A percentile compares a stretch with the other conserved stretches of the same genome.
phyloP scores from a whole-genome alignment of 2,113 vertebrate species.

The Tetrax tetrax region DNA sequence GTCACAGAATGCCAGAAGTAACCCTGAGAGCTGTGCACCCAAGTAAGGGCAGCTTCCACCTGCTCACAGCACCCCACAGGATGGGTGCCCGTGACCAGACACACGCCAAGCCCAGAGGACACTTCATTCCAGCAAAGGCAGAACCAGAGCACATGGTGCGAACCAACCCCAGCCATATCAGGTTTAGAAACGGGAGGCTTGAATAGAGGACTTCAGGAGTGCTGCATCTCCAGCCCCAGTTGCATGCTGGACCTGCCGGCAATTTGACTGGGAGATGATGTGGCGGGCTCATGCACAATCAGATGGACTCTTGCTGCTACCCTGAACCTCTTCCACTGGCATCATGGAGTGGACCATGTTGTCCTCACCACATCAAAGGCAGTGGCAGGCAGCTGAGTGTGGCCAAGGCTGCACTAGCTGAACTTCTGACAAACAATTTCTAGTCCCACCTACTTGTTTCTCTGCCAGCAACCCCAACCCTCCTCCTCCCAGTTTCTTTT shows the following conservation, averaged over 20 bases:
- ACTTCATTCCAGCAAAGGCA: rapidly evolving
- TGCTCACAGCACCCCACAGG: background rate
- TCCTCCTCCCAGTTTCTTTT: background rate
- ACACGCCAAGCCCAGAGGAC: background rate
- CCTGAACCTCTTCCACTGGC: background rate
- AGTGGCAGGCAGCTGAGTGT: background rate
- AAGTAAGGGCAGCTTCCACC: background rate
- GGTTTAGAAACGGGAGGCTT: background rate
- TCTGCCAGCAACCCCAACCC: background rate
- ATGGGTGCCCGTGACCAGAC: background rate
- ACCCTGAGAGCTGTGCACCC: background rate
- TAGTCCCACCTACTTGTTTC: background rate
- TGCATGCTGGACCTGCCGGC: background rate
- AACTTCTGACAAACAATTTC: background rate
- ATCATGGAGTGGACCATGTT: rapidly evolving
- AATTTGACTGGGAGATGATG: background rate
- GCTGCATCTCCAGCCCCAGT: background rate
- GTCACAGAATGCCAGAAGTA: background rate
- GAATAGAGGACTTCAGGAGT: background rate
- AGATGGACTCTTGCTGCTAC: background rate
- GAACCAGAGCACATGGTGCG: background rate
- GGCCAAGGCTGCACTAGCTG: rapidly evolving
- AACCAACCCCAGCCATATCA: background rate
- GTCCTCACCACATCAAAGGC: background rate
- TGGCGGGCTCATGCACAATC: background rate